Evolutionary conservation across 2,888 invertebrate species (phyloP), one percentile per base, ranked within the genome.

Genomic region (Dicyrtoma fusca): DNA sequence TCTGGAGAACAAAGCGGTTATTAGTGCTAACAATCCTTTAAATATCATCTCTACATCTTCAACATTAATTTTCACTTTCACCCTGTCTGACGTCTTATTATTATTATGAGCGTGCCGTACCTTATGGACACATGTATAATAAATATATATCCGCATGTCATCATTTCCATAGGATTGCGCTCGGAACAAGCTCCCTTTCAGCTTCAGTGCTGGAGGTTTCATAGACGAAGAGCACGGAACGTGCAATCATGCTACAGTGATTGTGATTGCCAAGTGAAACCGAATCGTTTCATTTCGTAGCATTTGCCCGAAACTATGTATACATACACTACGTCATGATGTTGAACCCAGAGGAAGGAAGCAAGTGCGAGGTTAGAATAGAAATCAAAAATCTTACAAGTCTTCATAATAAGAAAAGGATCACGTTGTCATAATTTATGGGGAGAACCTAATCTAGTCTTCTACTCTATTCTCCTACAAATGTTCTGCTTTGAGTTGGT

Each of bases 351-450:
- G 8, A 19, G 53, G 21, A 53, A n/a, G 17, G 21, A 19, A 19
- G 21, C 19, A 53, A 61, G 61, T 34, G 42, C 25, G 34, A 61
- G 34, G 26, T 61, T 61, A 34, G 34, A 34, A 34, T 34, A 61
- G 61, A 42, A 61, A 61, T 51, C 65, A 51, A 65, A 65, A 51
- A 65, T 65, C 51, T 65, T 65, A 51, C 34, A 51, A 65, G 65
- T 49, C 26, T 65, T 51, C n/a, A 49, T 49, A 42, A 61, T 4
- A 26, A 64, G 47, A 63, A 68, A 68, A 55, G 66, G 66, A 68
- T 68, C 66, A 68, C 66, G 66, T 55, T 65, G 51, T 51, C 34
- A 68, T 68, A 55, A 68, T 68, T 68, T 55, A 68, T 59, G 59
- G 23, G 44, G 19, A 44, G 34, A 44, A 68, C 66, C 21, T 68